Conservation (phyloP, 2,888 invertebrate genomes). For the Terebella lapidaria region DNA sequence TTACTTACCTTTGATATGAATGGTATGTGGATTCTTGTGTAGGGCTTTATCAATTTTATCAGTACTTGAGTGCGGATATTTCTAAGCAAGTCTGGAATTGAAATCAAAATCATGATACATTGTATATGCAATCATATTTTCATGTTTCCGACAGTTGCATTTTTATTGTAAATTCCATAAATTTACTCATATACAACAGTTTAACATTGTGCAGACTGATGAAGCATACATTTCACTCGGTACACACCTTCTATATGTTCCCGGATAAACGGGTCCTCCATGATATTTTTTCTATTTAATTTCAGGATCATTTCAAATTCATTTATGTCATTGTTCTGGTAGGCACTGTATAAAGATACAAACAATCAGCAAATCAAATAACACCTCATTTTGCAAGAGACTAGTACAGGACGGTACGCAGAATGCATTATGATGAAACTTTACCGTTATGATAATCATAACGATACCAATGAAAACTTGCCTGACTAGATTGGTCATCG, state of each 20-base stretch:
- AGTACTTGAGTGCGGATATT: slow-evolving; percentile 97
- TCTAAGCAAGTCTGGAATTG: slow-evolving; percentile 70
- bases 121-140: not conserved
- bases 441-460: not conserved
- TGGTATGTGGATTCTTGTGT: slow-evolving; percentile 95
- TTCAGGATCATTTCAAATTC: slow-evolving; percentile 95
- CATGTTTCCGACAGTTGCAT: no score
- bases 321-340: slow-evolving; percentile 97
- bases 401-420: no score
- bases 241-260: slow-evolving; percentile 89
- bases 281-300: slow-evolving; percentile 89
- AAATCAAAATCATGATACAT: not conserved
- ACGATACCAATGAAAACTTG: no score
- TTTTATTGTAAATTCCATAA: no score
- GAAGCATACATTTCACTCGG: no score
- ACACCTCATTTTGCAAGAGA: not conserved
- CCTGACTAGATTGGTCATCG: slow-evolving; percentile 94
- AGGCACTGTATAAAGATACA: slow-evolving; percentile 68
- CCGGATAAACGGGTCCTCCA: slow-evolving; percentile 98
- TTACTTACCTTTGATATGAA: slow-evolving; percentile 80
- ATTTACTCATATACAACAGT: no score
- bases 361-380: not conserved
- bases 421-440: no score
- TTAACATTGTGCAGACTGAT: no score
- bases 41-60: slow-evolving; percentile 93